Conservation (phyloP, 2,113 vertebrate genomes). For the Platichthys flesus region DNA sequence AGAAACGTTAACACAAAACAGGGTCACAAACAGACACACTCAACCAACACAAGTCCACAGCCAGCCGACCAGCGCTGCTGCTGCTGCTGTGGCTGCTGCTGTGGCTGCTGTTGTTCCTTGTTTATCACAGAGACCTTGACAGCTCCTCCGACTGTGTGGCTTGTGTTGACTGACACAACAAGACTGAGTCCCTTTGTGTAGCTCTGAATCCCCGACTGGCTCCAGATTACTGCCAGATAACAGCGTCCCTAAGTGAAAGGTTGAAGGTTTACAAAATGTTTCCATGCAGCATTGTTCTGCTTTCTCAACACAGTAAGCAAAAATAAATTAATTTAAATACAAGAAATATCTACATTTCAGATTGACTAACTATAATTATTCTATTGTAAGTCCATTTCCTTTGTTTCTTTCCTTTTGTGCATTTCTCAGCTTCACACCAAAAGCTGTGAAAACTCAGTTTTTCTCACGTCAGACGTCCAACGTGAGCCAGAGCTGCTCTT, state of each 20-base stretch:
- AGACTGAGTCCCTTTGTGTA: not conserved
- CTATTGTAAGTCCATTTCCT: not conserved
- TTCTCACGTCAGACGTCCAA: not conserved
- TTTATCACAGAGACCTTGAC: conserved; percentile 20
- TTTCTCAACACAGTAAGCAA: not conserved
- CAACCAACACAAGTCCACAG: not conserved
- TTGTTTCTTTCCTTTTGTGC: not conserved
- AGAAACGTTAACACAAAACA: not conserved
- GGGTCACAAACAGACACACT: not conserved
- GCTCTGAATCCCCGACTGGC: not conserved
- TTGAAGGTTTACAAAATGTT: conserved; percentile 23
- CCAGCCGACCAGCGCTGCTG: not conserved
- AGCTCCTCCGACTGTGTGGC: not conserved
- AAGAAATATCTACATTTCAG: not conserved
- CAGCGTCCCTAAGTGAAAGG: not conserved
- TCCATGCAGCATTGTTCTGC: not conserved
- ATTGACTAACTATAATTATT: not conserved
- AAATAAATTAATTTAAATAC: not conserved
- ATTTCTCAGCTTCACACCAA: not conserved
- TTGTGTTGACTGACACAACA: conserved; percentile 14
- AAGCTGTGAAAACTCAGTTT: not conserved
- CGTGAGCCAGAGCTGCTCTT: not conserved
- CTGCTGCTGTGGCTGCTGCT: not conserved
- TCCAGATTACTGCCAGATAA: conserved; percentile 6
- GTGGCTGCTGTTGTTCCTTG: conserved; percentile 3